Base-by-base conservation (phyloP, 2,797 vertebrate species). In the Hippoglossus hippoglossus region DNA sequence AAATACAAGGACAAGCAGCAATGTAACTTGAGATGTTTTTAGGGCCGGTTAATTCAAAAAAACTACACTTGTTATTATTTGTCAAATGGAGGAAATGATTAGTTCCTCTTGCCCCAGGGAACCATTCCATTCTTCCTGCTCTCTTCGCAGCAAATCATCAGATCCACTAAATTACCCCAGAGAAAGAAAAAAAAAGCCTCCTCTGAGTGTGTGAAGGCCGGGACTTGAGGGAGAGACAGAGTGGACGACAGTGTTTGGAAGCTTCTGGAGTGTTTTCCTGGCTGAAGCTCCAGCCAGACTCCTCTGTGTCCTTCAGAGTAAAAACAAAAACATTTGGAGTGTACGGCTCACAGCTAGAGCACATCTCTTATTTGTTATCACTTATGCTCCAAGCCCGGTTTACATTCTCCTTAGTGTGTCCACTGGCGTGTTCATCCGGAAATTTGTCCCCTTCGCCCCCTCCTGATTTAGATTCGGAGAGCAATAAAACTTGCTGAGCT, bases 401-500 rank as follows among this genome's bases (percentile, higher is more conserved):
- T 93, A 94, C 93, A 94, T 94, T 93, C 93, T 91, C 80, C 81
- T 74, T 78, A 89, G 77, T 87, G 78, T 79, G 89, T 87, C 77
- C 74, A 90, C 84, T 77, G 85, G 90, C 80, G 71, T 83, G 82
- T 81, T 90, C 88, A 67, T 93, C 92, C 79, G 87, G 93, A 94
- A 89, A 92, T 85, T 46, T 87, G 90, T 82, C 80, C 77, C 67
- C 71, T 46, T 54, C 75, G 26, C 67, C 82, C 71, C 75, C 86
- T 84, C 81, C 81, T 79, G 83, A 90, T 90, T 90, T 89, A 83
- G 83, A 89, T 91, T 92, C 83, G 68, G 88, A 92, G 91, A 81
- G 94, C 88, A 94, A 96, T 97, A 97, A 97, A 96, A 97, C 95
- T 93, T 91, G 92, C 91, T 85, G 94, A 77, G 95, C 94, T 94